Evolutionary conservation across 2,888 invertebrate genomes (phyloP).

Genomic region (Pristionchus entomophagus): DNA sequence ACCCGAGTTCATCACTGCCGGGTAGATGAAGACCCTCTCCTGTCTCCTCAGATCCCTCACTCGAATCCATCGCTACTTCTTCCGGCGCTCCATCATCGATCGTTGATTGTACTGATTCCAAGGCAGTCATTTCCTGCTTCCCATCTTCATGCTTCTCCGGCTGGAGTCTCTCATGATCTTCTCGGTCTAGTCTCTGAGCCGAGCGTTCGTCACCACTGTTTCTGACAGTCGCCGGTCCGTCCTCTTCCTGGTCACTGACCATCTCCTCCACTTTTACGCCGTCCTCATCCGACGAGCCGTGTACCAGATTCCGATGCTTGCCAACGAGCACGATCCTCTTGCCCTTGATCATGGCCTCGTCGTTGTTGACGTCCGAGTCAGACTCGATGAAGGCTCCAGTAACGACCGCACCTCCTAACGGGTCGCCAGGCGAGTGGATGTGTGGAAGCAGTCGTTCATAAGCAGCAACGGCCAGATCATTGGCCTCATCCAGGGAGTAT

Average conservation of each 20-base stretch:
- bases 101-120: background rate
- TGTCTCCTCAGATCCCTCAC: no score
- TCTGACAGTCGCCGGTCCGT: background rate
- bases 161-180: background rate
- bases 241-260: background rate
- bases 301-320: background rate
- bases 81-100: background rate
- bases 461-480: background rate
- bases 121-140: background rate
- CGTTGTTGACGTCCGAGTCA: background rate
- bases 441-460: background rate
- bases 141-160: background rate
- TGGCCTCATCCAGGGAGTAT: background rate
- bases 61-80: no score
- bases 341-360: background rate
- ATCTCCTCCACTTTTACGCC: background rate
- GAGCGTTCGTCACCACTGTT: background rate
- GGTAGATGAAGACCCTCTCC: background rate
- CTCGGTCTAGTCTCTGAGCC: background rate
- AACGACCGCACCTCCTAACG: background rate
- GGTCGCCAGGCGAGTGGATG: background rate
- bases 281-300: background rate
- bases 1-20: background rate
- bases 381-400: background rate
- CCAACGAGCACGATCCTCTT: background rate